Evolutionary conservation across 2,888 invertebrate species (phyloP), one percentile per base, ranked within the genome.

Genomic region (Morpho helenor): DNA sequence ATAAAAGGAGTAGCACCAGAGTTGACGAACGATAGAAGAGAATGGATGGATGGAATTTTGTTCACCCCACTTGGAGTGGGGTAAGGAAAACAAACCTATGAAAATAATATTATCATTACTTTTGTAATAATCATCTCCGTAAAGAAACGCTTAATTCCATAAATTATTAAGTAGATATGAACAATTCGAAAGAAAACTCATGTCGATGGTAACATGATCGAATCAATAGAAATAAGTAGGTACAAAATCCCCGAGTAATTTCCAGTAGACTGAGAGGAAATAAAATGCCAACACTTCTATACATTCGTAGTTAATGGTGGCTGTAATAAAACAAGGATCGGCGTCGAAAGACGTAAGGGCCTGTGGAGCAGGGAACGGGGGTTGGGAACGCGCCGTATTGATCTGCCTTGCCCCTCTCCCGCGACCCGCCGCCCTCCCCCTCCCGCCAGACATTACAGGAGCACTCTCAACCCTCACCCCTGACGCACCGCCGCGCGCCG

Each of bases 261-360:
- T 73, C 73, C 70, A 66, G 66, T 71, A 72, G 65, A 65, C 64
- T 55, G 61, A 60, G 60, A 63, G 23, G 59, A 63, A 64, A 66
- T 73, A 75, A 73, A 72, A 72, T 70, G 70, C 68, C 58, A 78
- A 58, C 87, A 87, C 79, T 84, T 77, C 52, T 81, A 83, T 86
- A 87, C 83, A 86, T 48, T 84, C 86, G 84, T 84, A 82, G 84
- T 84, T 87, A 87, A 87, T 85, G 84, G 82, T 76, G 69, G 79
- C 84, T 83, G 81, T 88, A 87, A 87, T 89, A 62, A 88, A 88
- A 85, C 81, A 83, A 87, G 85, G 83, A 80, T 78, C 77, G 84
- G 87, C 86, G 89, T 88, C 82, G 88, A 88, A 88, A 89, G 89
- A 88, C 84, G 84, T 78, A 83, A 31, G 84, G 86, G 83, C 86